A percentile compares a stretch with the other conserved stretches of the same genome.
These are phyloP conservation scores for Balearica regulorum DNA, from an alignment of 2,797 vertebrate species.

Conservation along the genomic window DNA sequence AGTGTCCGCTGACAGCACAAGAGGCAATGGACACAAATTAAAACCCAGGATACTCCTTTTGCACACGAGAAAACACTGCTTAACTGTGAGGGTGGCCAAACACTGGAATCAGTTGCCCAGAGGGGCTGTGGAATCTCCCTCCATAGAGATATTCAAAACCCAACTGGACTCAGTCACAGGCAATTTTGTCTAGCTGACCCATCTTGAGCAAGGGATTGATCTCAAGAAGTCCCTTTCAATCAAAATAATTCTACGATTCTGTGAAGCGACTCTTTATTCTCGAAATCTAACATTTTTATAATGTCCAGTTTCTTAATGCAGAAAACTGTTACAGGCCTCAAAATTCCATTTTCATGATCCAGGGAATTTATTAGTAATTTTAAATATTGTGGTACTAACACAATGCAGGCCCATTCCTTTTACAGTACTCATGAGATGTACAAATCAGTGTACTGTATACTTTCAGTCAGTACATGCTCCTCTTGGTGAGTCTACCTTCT, in stretches of 20 bases:
- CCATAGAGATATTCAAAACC: not conserved
- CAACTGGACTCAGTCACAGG: not conserved
- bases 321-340: not conserved
- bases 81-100: not conserved
- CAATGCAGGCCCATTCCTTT: not conserved
- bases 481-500: not conserved
- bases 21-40: not conserved
- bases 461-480: not conserved
- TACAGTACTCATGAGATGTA: not conserved
- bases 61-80: not conserved
- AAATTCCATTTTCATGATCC: not conserved
- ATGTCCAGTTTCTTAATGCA: not conserved
- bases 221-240: not conserved
- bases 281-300: not conserved
- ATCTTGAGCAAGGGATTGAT: not conserved
- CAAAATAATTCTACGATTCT: not conserved
- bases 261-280: not conserved
- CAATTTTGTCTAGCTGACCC: not conserved
- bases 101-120: not conserved
- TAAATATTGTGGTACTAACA: not conserved
- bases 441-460: not conserved
- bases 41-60: not conserved
- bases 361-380: not conserved
- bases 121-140: not conserved
- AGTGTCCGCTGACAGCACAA: not conserved